Percentiles rank a stretch among this genome's conserved stretches.
These are phyloP conservation scores for Esox lucius DNA, from an alignment of 2,797 vertebrate species.

Conservation along the genomic window DNA sequence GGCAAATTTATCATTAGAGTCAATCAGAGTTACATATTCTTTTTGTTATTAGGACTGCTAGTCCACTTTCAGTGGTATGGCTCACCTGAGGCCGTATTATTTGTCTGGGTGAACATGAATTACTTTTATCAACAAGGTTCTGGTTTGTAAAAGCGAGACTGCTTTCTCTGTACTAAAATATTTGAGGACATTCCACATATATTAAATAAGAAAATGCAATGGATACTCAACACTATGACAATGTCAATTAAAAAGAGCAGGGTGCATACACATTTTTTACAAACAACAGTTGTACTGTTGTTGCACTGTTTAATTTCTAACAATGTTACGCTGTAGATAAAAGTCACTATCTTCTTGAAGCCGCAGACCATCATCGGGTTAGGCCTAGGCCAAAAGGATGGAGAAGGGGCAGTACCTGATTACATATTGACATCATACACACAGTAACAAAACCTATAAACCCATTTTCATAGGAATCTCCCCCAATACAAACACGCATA, in stretches of 20 bases:
- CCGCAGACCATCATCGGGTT: not conserved
- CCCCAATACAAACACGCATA: not conserved
- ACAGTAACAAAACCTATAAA: not conserved
- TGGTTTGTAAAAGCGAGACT: not conserved
- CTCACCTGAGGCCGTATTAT: too few relatives aligned
- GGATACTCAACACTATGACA: not conserved
- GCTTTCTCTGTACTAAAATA: too few relatives aligned
- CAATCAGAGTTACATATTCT: too few relatives aligned
- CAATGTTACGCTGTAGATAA: not conserved
- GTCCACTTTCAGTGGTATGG: too few relatives aligned
- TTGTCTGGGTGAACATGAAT: too few relatives aligned
- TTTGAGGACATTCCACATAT: not conserved
- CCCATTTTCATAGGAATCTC: not conserved
- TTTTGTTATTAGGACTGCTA: too few relatives aligned
- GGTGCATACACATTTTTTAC: not conserved
- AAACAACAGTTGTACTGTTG: not conserved
- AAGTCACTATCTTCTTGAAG: not conserved
- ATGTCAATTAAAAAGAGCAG: not conserved
- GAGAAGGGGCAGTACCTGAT: conserved; percentile 1
- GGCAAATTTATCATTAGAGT: too few relatives aligned
- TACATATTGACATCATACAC: not conserved
- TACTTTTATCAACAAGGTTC: not conserved
- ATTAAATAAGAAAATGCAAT: not conserved
- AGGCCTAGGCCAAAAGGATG: not conserved
- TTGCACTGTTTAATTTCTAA: not conserved